Conservation (phyloP, 1,140 invertebrate genomes). For the Proctacanthus coquilletti region DNA sequence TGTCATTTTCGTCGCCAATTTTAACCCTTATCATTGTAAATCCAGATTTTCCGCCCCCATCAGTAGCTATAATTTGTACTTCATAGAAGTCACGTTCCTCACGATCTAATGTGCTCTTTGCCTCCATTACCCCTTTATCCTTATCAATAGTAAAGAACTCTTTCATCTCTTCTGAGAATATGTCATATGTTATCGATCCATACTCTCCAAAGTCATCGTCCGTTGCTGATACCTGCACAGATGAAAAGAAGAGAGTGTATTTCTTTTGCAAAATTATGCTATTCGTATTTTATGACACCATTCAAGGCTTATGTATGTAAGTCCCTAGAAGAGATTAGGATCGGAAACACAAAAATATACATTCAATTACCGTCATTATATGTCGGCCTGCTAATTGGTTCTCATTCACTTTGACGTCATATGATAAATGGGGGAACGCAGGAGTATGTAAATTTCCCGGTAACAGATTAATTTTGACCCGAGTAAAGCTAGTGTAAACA, state of each 20-base stretch:
- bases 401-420: slow-evolving; percentile 62
- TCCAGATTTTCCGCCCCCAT: slow-evolving; percentile 65
- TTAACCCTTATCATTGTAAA: slow-evolving; percentile 64
- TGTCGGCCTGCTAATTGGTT: slow-evolving; percentile 61
- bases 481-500: slow-evolving; percentile 70
- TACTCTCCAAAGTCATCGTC: slow-evolving; percentile 75
- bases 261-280: too few species aligned
- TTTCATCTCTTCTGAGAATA: slow-evolving; percentile 58
- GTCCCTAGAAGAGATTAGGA: too few species aligned
- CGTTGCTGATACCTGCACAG: slow-evolving; percentile 52
- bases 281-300: too few species aligned
- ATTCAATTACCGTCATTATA: slow-evolving; percentile 39
- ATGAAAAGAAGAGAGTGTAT: too few species aligned
- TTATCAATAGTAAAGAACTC: slow-evolving; percentile 68
- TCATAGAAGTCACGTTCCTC: slow-evolving; percentile 59
- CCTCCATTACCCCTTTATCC: slow-evolving; percentile 59
- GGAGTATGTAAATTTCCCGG: slow-evolving; percentile 69
- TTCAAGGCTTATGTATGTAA: too few species aligned
- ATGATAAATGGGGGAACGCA: slow-evolving; percentile 53
- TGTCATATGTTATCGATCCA: slow-evolving; percentile 61
- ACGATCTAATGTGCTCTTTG: slow-evolving; percentile 59
- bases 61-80: slow-evolving; percentile 68
- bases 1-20: slow-evolving; percentile 77
- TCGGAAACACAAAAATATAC: slow-evolving; percentile 3
- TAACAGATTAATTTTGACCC: slow-evolving; percentile 62